Evolutionary conservation across 2,888 invertebrate genomes (phyloP).

Genomic region (Acrobasis consociella): DNA sequence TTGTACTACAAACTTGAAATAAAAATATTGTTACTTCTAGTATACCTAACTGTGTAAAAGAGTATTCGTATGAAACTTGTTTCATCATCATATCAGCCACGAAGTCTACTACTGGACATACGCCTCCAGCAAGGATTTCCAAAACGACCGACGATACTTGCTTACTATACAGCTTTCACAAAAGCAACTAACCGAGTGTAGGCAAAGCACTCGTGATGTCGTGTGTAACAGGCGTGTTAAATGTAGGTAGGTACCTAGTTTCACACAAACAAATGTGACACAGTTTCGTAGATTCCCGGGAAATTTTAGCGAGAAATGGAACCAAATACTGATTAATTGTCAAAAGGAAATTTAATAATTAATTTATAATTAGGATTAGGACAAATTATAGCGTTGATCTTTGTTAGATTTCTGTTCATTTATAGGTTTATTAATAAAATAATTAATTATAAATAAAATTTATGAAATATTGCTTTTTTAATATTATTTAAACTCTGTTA

Average conservation of each 20-base stretch:
- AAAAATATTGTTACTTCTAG: too few relatives aligned
- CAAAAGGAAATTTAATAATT: neutral
- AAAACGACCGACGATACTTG: too few relatives aligned
- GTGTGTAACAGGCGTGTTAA: neutral
- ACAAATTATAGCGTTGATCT: neutral
- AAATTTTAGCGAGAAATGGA: neutral
- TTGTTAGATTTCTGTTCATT: neutral
- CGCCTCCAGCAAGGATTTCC: too few relatives aligned
- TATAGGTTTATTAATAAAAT: neutral
- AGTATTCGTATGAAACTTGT: too few relatives aligned
- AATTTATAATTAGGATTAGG: neutral
- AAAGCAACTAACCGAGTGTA: neutral
- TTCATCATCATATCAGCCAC: too few relatives aligned
- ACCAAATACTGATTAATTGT: neutral
- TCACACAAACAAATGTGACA: neutral
- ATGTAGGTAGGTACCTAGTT: neutral
- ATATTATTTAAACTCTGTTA: too few relatives aligned
- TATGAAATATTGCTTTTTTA: too few relatives aligned
- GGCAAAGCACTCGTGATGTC: neutral
- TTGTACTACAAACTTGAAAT: too few relatives aligned
- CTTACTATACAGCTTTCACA: neutral
- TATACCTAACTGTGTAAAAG: too few relatives aligned
- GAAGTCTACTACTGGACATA: too few relatives aligned
- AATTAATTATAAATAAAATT: too few relatives aligned
- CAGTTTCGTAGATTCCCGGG: neutral